Base-by-base conservation (phyloP, 2,797 vertebrate genomes). In the Coregonus ussuriensis region DNA sequence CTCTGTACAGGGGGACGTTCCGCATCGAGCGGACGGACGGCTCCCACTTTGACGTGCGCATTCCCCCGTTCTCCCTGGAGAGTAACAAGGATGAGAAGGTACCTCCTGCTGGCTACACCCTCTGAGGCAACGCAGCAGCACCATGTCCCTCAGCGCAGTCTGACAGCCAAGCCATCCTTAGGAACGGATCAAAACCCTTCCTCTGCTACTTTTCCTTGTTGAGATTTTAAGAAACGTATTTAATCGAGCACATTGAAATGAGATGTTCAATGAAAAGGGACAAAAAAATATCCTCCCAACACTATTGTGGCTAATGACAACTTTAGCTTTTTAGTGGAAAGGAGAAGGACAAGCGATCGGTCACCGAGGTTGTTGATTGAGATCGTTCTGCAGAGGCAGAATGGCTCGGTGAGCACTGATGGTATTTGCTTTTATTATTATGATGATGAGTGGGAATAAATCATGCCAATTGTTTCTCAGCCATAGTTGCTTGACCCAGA, bases 41-140 rank as follows among this genome's bases (percentile, higher is more conserved):
- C 76, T 99, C 98, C 88, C 97, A 98, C 91, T 99, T 99, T 15
- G 98, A 99, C 14, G 96, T 99, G 77, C 96, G 98, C 90, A 99
- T 99, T 93, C 98, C 98, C 73, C 97, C 98, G 11, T 99, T 99
- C 91, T 99, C 98, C 73, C 91, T 99, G 93, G 98, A 99, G 92
- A 99, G 98, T 95, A 99, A 94, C 89, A 95, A 94, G 88, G 93
- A 94, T 0, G 93, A 95, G 87, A 95, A 95, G 81, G 93, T 92
- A 1, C 91, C 94, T 78, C 94, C 94, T 53, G 91, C 94, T 87
- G 94, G 93, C 59, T 95, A 95, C 88, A 92, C 92, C 18, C 37
- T 21, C 56, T 74, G 51, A 70, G 59, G 0, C 62, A 15, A 76
- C 71, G 31, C 35, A 37, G 67, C 41, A 13, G 3, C 41, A 47